Evolutionary conservation across 2,888 invertebrate species (phyloP).

Genomic region (Chrysolina americana): DNA sequence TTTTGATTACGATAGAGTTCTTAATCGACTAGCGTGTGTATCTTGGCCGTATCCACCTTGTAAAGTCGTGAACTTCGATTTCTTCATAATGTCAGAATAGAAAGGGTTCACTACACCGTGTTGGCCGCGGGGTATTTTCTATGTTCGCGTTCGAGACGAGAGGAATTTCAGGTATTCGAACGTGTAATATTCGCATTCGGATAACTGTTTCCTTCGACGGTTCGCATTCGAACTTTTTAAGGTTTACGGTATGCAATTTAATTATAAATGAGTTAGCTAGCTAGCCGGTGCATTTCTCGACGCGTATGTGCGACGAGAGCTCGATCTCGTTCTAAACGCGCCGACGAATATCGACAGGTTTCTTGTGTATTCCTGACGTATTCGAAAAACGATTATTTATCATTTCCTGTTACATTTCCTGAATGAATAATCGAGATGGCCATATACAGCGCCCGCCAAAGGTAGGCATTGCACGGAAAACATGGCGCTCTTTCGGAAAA

Average conservation of each 20-base stretch:
- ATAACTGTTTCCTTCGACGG: constrained; percentile 32
- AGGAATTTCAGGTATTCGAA: constrained; percentile 35
- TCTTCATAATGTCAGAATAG: constrained; percentile 26
- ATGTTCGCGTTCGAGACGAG: constrained; percentile 3
- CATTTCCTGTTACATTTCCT: constrained; percentile 21
- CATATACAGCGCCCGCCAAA: constrained; percentile 1
- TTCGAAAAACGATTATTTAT: constrained; percentile 3
- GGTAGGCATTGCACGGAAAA: neutral
- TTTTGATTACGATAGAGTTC: no score
- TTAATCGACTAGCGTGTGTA: neutral
- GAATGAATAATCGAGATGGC: constrained; percentile 11
- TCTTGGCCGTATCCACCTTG: constrained; percentile 11
- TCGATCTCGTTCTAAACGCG: constrained; percentile 18
- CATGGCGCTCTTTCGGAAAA: neutral
- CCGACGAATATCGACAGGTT: neutral
- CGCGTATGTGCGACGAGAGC: neutral
- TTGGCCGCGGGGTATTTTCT: constrained; percentile 31
- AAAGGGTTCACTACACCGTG: constrained; percentile 38
- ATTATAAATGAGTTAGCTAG: constrained; percentile 6
- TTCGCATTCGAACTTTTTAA: constrained; percentile 27
- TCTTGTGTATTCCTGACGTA: constrained; percentile 14
- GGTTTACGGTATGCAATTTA: constrained; percentile 25
- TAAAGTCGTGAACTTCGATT: constrained; percentile 24
- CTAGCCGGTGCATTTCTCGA: no score
- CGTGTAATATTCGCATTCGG: constrained; percentile 35